Base-by-base conservation (phyloP, 2,113 vertebrate species). In the Rhizomys pruinosus region DNA sequence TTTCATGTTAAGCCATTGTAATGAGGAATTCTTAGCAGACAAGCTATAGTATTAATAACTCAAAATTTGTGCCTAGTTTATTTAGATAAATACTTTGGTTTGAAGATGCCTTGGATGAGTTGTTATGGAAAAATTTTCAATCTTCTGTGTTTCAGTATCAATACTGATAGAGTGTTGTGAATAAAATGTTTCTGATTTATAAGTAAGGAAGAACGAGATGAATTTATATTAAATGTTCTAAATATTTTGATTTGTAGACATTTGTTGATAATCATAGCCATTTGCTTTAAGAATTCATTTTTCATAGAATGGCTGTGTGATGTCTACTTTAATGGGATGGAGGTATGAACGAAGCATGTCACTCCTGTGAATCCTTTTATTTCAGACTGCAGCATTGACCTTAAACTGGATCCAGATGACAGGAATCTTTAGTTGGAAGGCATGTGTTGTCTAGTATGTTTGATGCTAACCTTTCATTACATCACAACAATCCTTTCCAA, bases 361-460 rank as follows among this genome's bases (percentile, higher is more conserved):
- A 57, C 2, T 11, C 23, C 0, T 42, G 10, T 59, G 22, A 68
- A 74, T 3, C 10, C 17, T 19, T 6, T 1, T 25, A 11, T 0
- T 37, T 9, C 3, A 55, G 16, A 22, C 81, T 6, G 16, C 44
- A 84, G 22, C 1, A 20, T 22, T 19, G 27, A 12, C 15, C 29
- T 74, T 47, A 4, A 32, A 59, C 11, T 1, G 11, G 32, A 25
- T 23, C 22, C 0, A 19, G 25, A 12, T 66, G 44, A 32, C 0
- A 74, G 47, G 61, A 87, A 3, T 42, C 34, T 17, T 39, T 42
- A 25, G 7, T 32, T 27, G 3, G 32, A 1, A 22, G 7, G 8
- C 59, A 63, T 29, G 4, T 32, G 1, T 5, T 63, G 10, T 32
- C 34, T 29, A 42, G 7, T 17, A 32, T 81, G 6, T 3, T 63